A percentile compares a stretch with the other conserved stretches of the same genome.
Evolutionary conservation across 2,113 vertebrate genomes (phyloP).

Genomic region (Mola mola): DNA sequence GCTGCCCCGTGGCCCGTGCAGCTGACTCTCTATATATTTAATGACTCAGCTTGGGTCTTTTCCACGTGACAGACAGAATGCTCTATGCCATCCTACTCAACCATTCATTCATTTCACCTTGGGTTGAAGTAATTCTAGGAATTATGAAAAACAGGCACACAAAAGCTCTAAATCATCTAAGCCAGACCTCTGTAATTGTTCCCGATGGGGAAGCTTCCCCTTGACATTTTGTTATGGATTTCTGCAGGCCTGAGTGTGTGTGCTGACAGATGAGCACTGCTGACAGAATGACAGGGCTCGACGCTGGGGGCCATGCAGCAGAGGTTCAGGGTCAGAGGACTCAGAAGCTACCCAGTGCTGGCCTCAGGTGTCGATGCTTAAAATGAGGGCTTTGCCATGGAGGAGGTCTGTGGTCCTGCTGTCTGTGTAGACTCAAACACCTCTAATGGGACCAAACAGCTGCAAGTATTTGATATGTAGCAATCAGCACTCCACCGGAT

Average conservation of each 20-base stretch:
- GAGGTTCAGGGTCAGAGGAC: constrained; percentile 48
- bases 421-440: background rate
- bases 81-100: background rate
- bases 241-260: constrained; percentile 17
- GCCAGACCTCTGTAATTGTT: background rate
- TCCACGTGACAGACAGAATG: constrained; percentile 15
- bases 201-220: constrained; percentile 34
- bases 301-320: constrained; percentile 53
- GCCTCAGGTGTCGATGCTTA: constrained; percentile 60
- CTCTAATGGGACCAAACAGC: constrained; percentile 12
- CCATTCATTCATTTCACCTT: background rate
- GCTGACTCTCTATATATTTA: constrained; percentile 45
- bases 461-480: constrained; percentile 12
- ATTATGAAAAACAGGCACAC: constrained; percentile 1
- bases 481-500: background rate
- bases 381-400: constrained; percentile 36
- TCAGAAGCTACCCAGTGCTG: constrained; percentile 40
- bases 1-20: constrained; percentile 10
- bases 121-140: constrained; percentile 10
- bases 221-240: constrained; percentile 63
- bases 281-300: constrained; percentile 29
- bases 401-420: constrained; percentile 34
- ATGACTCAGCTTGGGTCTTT: constrained; percentile 44
- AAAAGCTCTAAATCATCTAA: constrained; percentile 19
- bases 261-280: constrained; percentile 49